Percentiles rank a stretch among this genome's conserved stretches.
phyloP scores from a whole-genome alignment of 2,888 invertebrate species.

The Chorisops tibialis region DNA sequence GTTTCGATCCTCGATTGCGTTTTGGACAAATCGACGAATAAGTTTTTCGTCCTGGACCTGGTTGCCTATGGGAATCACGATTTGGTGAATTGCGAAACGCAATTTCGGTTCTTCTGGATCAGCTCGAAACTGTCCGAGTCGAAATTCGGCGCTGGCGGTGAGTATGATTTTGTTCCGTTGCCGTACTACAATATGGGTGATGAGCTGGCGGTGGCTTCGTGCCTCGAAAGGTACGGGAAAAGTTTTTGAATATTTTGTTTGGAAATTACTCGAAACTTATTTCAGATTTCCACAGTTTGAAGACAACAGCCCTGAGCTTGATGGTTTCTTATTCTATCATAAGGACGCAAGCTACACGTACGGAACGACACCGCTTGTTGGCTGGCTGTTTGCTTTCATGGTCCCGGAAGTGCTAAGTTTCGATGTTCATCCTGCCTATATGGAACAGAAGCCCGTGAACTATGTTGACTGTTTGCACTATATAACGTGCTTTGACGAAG shows the following conservation, averaged over 20 bases:
- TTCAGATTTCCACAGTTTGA: slow-evolving; percentile 42
- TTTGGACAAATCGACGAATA: slow-evolving; percentile 59
- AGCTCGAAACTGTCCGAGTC: slow-evolving; percentile 66
- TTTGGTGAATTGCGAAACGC: slow-evolving; percentile 53
- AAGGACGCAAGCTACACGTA: slow-evolving; percentile 72
- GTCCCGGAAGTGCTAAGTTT: slow-evolving; percentile 52
- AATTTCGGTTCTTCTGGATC: slow-evolving; percentile 84
- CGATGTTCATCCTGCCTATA: slow-evolving; percentile 12
- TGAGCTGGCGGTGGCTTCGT: slow-evolving; percentile 36
- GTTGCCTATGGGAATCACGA: slow-evolving; percentile 45
- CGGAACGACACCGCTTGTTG: slow-evolving; percentile 81
- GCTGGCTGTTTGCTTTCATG: slow-evolving; percentile 91
- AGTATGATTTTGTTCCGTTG: slow-evolving; percentile 40
- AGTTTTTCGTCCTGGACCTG: slow-evolving; percentile 78
- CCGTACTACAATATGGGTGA: slow-evolving; percentile 43
- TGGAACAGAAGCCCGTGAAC: slow-evolving; percentile 13
- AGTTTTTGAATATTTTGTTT: background rate
- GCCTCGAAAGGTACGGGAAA: slow-evolving; percentile 36
- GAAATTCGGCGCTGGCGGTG: slow-evolving; percentile 35
- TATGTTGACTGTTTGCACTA: slow-evolving; percentile 24
- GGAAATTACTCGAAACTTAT: background rate
- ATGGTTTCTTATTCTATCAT: slow-evolving; percentile 91
- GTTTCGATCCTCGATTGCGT: slow-evolving; percentile 75
- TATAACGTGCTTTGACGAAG: slow-evolving; percentile 23
- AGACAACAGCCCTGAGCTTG: slow-evolving; percentile 57